phyloP scores from a whole-genome alignment of 2,888 invertebrate genomes.

The Ennomos quercinarius region DNA sequence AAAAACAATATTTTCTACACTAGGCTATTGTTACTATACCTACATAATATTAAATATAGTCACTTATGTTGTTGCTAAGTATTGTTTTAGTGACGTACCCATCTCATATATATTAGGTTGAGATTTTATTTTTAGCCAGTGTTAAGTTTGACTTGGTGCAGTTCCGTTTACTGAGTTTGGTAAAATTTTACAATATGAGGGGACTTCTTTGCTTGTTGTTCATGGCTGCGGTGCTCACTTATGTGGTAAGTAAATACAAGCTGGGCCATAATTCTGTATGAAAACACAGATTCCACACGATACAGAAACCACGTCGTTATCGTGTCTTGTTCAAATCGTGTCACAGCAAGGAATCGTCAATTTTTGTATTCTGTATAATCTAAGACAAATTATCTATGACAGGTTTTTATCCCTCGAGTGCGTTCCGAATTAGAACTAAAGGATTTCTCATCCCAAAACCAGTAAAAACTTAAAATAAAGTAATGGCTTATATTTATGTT shows the following conservation, averaged over 20 bases:
- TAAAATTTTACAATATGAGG: slow-evolving; percentile 9
- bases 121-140: slow-evolving; percentile 5
- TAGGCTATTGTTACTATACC: not conserved
- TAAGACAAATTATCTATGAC: no score
- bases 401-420: no score
- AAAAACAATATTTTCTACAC: slow-evolving; percentile 10
- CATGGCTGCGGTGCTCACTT: slow-evolving; percentile 5
- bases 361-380: no score
- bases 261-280: no score
- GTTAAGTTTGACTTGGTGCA: not conserved
- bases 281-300: no score
- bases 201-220: slow-evolving; percentile 6
- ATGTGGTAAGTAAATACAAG: slow-evolving; percentile 11
- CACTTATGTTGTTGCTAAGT: not conserved
- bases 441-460: no score
- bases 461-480: no score
- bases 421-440: no score
- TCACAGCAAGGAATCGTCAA: no score
- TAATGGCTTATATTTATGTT: no score
- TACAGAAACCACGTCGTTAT: no score
- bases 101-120: slow-evolving; percentile 7
- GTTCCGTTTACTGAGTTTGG: not conserved
- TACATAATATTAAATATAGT: slow-evolving; percentile 1
- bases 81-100: not conserved
- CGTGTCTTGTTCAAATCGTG: no score